Evolutionary conservation across 2,797 vertebrate genomes (phyloP), one percentile per base, ranked within the genome.

Genomic region (Melanotaenia maccullochi): DNA sequence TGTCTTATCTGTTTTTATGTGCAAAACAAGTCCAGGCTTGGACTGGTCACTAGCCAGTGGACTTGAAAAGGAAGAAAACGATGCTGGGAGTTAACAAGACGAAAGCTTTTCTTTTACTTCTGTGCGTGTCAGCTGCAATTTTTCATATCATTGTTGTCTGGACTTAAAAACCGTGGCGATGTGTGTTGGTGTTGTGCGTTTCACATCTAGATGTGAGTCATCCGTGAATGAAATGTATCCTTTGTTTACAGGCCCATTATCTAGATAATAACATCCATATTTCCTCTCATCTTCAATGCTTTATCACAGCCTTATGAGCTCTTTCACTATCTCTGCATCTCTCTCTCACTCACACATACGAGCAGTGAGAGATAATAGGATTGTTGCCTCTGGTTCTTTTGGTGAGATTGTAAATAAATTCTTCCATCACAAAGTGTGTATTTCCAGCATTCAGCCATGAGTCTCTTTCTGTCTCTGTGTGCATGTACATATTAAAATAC

Each of bases 191-290:
- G 59, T 71, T 51, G 32, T 40, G 44, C 38, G 8, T 42, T 18
- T 16, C 36, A 59, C 30, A 60, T 75, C 30, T 76, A 60, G 67
- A 85, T 84, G 58, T 0, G 44, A 87, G 59, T 78, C 81, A 84
- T 76, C 84, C 65, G 47, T 89, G 83, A 91, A 90, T 87, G 82
- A 90, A 91, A 91, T 90, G 86, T 89, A 88, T 90, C 86, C 78
- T 89, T 92, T 92, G 87, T 93, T 92, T 90, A 90, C 82, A 12
- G 83, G 73, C 73, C 87, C 86, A 91, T 93, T 93, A 91, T 91
- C 86, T 83, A 84, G 79, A 89, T 91, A 91, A 93, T 91, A 90
- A 90, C 80, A 82, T 91, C 89, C 86, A 88, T 90, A 89, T 92
- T 91, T 91, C 82, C 76, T 83, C 85, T 79, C 81, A 85, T 89